Conservation (phyloP, 2,797 vertebrate species). For the Dallia pectoralis region DNA sequence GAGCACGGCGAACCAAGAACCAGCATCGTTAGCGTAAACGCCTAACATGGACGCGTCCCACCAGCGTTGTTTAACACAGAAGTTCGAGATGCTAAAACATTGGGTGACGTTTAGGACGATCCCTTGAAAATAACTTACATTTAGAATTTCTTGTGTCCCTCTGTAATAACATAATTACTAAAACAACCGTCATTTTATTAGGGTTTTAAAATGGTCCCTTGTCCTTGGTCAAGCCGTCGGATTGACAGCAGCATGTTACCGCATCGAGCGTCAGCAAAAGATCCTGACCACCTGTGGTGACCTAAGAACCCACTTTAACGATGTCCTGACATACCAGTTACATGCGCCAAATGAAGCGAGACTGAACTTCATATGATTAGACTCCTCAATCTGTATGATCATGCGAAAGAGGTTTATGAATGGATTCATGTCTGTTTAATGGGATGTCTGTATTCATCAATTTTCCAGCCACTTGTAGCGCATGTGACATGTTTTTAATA, state of each 20-base stretch:
- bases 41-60: not conserved
- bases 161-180: constrained; percentile 2
- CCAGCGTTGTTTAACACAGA: not conserved
- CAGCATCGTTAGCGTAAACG: not conserved
- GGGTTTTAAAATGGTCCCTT: not conserved
- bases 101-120: not conserved
- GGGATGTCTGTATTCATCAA: constrained; percentile 44
- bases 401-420: constrained; percentile 46
- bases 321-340: constrained; percentile 57
- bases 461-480: constrained; percentile 25
- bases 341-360: constrained; percentile 39
- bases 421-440: constrained; percentile 34
- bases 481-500: not conserved
- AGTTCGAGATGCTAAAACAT: not conserved
- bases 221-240: not conserved
- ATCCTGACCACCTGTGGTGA: constrained; percentile 31
- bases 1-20: not conserved
- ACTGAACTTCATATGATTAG: constrained; percentile 49
- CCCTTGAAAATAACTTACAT: not conserved
- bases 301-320: constrained; percentile 48
- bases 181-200: not conserved
- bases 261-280: constrained; percentile 15
- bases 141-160: not conserved
- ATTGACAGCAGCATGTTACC: not conserved
- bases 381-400: constrained; percentile 59